Conservation (phyloP, 2,113 vertebrate species). For the Corythaixoides concolor region DNA sequence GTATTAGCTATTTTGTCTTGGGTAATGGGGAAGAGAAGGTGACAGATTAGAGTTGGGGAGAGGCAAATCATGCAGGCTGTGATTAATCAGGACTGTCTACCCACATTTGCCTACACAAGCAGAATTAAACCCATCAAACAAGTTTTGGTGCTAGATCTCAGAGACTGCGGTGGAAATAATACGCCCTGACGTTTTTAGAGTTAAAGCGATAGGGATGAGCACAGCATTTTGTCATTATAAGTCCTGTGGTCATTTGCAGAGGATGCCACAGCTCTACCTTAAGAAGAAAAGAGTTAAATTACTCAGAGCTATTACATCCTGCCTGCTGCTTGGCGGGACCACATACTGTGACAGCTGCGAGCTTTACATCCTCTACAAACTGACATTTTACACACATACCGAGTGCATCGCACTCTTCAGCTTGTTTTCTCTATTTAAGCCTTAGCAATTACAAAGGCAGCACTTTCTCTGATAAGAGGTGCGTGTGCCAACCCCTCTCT, state of each 20-base stretch:
- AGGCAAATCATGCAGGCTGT: background rate
- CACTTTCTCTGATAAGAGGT: background rate
- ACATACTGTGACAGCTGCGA: constrained; percentile 35
- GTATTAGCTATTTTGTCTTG: background rate
- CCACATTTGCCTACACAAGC: background rate
- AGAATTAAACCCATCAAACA: constrained; percentile 31
- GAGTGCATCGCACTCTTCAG: constrained; percentile 29
- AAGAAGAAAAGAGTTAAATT: constrained; percentile 60
- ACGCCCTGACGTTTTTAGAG: background rate
- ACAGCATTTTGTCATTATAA: background rate
- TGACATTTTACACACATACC: constrained; percentile 55
- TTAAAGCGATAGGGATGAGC: constrained; percentile 6
- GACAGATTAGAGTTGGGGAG: constrained; percentile 3
- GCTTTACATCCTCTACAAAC: constrained; percentile 41
- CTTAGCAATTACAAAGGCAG: constrained; percentile 60
- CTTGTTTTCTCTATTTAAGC: constrained; percentile 31
- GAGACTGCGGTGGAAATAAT: background rate
- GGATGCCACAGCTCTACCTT: background rate
- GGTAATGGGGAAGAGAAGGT: background rate
- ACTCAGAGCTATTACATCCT: constrained; percentile 44
- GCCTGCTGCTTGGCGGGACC: constrained; percentile 48
- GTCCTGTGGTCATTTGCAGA: constrained; percentile 27
- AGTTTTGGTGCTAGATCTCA: background rate
- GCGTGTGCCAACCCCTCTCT: background rate
- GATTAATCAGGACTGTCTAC: constrained; percentile 28